Conservation (phyloP, 2,888 invertebrate genomes). For the Tenthredo mesomela region DNA sequence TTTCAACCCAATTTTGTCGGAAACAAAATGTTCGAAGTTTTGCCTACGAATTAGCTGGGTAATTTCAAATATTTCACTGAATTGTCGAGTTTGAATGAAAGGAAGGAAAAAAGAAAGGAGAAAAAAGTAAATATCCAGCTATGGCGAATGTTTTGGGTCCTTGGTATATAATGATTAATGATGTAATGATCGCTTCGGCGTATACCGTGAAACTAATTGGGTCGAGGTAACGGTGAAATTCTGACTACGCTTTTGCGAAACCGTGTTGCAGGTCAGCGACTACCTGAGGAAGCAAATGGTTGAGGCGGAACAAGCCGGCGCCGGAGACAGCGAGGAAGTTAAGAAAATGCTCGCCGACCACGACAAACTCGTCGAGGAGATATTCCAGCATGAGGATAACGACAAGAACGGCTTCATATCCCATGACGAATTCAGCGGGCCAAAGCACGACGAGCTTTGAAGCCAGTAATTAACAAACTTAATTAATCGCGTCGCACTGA, state of each 20-base stretch:
- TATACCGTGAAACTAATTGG: conserved; percentile 13
- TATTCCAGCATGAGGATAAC: conserved; percentile 98
- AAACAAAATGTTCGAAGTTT: background rate
- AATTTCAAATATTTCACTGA: background rate
- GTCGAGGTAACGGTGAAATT: background rate
- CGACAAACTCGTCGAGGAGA: conserved; percentile 96
- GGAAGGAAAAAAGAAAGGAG: background rate
- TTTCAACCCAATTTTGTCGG: background rate
- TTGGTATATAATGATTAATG: conserved; percentile 19
- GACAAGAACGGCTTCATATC: conserved; percentile 98
- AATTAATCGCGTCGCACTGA: conserved; percentile 50
- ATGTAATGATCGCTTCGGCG: background rate
- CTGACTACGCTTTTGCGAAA: background rate
- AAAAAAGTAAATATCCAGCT: background rate
- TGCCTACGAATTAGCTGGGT: background rate
- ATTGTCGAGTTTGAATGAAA: background rate
- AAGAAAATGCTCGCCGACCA: conserved; percentile 92
- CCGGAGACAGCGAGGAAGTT: conserved; percentile 87
- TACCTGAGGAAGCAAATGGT: conserved; percentile 96
- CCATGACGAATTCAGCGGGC: conserved; percentile 97
- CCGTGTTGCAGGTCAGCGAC: conserved; percentile 87
- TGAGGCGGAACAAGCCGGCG: conserved; percentile 82
- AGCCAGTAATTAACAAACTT: conserved; percentile 55
- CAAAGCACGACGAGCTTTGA: conserved; percentile 98
- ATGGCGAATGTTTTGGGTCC: background rate